phyloP scores from a whole-genome alignment of 2,797 vertebrate genomes.

The Falco novaeseelandiae region DNA sequence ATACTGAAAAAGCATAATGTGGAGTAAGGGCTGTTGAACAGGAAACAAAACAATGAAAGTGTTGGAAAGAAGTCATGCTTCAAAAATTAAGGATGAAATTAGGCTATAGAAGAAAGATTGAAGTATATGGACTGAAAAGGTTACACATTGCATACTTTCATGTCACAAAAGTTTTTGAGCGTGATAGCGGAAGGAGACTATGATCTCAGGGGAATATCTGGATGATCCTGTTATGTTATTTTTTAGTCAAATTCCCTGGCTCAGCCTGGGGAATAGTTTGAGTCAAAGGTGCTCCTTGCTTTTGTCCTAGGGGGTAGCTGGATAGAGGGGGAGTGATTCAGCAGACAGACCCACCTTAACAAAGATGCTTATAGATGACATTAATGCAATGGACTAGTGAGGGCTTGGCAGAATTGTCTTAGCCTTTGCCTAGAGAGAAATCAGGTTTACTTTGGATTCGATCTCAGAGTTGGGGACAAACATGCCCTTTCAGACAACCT shows the following conservation, averaged over 20 bases:
- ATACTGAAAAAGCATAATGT: background rate
- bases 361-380: conserved; percentile 17
- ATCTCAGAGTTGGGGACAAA: conserved; percentile 49
- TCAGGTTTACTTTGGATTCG: conserved; percentile 55
- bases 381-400: background rate
- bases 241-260: background rate
- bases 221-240: background rate
- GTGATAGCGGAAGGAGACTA: background rate
- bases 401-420: conserved; percentile 5
- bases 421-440: conserved; percentile 55
- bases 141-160: background rate
- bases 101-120: background rate
- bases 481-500: conserved; percentile 58
- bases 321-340: background rate
- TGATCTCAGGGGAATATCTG: background rate
- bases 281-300: background rate
- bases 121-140: background rate
- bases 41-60: background rate
- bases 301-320: background rate
- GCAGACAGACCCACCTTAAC: background rate
- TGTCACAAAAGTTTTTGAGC: background rate
- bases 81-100: background rate
- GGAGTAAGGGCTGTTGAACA: background rate
- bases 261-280: background rate
- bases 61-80: background rate